These are phyloP conservation scores for Limanda limanda DNA, from an alignment of 2,113 vertebrate genomes.

Conservation along the genomic window DNA sequence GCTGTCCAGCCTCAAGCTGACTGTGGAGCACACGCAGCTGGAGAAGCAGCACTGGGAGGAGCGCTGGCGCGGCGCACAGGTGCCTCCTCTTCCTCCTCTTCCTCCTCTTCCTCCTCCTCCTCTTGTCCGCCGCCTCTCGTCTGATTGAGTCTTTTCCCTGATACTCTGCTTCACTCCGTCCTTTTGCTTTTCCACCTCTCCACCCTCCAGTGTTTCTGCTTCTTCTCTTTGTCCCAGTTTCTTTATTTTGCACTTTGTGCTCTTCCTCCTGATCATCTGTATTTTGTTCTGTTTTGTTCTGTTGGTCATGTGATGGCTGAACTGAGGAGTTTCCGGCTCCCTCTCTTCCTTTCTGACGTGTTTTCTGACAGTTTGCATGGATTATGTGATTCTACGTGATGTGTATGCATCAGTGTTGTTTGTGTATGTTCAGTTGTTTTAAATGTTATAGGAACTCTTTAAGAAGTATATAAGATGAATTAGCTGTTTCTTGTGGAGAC, in stretches of 20 bases:
- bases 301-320: too few relatives aligned
- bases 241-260: neutral
- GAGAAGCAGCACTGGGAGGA: slow-evolving; percentile 83
- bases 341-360: neutral
- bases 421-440: neutral
- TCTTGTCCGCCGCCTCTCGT: neutral
- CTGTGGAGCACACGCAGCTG: slow-evolving; percentile 82
- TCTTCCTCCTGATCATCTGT: neutral
- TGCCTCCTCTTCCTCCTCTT: slow-evolving; percentile 70
- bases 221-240: neutral
- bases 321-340: neutral
- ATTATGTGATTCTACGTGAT: neutral
- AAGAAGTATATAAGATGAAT: too few relatives aligned
- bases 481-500: too few relatives aligned
- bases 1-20: slow-evolving; percentile 82
- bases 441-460: too few relatives aligned
- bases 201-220: neutral
- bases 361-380: neutral
- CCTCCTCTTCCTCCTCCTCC: slow-evolving; percentile 18
- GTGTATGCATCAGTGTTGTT: neutral
- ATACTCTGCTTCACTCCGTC: neutral
- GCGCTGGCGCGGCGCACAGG: slow-evolving; percentile 76
- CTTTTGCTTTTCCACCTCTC: neutral
- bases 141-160: neutral
- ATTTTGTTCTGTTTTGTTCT: neutral